Evolutionary conservation across 2,888 invertebrate genomes (phyloP).

Genomic region (Podotricha telesiphe): DNA sequence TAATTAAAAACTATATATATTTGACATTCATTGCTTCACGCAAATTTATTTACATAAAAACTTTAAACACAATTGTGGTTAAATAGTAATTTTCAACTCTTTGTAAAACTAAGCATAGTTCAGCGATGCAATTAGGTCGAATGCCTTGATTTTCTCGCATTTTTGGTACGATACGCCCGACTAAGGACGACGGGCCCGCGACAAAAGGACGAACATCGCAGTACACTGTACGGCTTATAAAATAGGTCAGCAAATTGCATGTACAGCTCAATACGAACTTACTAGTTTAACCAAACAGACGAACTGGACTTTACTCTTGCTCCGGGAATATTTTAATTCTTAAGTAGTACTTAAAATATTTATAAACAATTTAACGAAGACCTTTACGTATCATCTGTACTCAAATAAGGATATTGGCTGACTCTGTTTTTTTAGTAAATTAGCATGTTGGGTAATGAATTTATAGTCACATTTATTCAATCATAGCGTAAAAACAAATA

Average conservation of each 20-base stretch:
- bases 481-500: too few relatives aligned
- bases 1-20: too few relatives aligned
- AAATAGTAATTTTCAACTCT: conserved; percentile 31
- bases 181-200: conserved; percentile 37
- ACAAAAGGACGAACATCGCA: conserved; percentile 42
- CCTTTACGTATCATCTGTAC: too few relatives aligned
- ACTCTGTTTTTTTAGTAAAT: too few relatives aligned
- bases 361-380: neutral
- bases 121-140: conserved; percentile 44
- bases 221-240: conserved; percentile 35
- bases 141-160: conserved; percentile 45
- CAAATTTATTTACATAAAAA: too few relatives aligned
- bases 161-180: conserved; percentile 39
- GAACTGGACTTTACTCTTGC: conserved; percentile 24
- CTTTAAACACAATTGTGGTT: neutral
- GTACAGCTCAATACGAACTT: conserved; percentile 39
- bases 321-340: neutral
- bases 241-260: conserved; percentile 35
- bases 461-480: too few relatives aligned
- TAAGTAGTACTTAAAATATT: neutral
- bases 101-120: conserved; percentile 41
- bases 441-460: too few relatives aligned
- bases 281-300: conserved; percentile 35
- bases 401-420: too few relatives aligned
- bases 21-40: too few relatives aligned